Conservation (phyloP, 2,888 invertebrate genomes). For the Aspidapion aeneum region DNA sequence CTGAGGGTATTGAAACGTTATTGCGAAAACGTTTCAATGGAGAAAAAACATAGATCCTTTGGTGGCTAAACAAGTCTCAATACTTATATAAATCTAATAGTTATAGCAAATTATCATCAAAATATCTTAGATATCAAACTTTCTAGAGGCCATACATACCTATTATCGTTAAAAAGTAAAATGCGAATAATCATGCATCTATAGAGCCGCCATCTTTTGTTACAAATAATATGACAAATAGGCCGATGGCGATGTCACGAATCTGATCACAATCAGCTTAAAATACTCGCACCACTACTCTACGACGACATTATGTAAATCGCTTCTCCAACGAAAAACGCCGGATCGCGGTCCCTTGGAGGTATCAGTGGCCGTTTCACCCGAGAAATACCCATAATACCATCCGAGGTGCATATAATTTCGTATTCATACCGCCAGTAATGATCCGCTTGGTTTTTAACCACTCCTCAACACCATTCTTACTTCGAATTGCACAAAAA, state of each 20-base stretch:
- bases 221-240: not conserved
- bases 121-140: no score
- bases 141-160: no score
- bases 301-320: not conserved
- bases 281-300: not conserved
- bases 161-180: no score
- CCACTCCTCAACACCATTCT: not conserved
- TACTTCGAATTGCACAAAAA: not conserved
- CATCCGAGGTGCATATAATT: not conserved
- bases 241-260: not conserved
- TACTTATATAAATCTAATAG: no score
- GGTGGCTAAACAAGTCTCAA: no score
- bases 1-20: no score
- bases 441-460: not conserved
- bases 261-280: not conserved
- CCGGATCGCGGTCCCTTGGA: not conserved
- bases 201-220: not conserved
- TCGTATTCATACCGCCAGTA: not conserved
- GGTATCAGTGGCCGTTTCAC: not conserved
- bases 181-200: no score
- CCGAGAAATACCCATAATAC: not conserved
- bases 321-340: not conserved
- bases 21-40: no score
- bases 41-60: no score
- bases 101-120: no score